These are phyloP conservation scores for Chrysodeixis includens DNA, from an alignment of 2,888 invertebrate genomes.

Conservation along the genomic window DNA sequence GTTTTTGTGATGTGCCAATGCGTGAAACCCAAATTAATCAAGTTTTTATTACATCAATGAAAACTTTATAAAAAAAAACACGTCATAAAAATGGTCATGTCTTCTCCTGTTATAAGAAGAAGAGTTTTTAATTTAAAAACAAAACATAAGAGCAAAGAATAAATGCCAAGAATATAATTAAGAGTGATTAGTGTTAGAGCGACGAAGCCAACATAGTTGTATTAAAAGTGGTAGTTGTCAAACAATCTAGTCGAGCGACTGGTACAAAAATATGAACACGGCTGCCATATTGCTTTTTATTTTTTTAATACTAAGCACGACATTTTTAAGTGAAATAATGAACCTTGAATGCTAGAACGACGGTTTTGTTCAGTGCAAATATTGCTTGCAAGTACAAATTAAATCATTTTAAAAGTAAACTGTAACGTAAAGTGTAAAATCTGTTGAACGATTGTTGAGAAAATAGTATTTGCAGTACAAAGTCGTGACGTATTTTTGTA, in stretches of 20 bases:
- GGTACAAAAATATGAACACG: slow-evolving; percentile 17
- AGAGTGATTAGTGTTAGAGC: slow-evolving; percentile 64
- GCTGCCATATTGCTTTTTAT: background rate
- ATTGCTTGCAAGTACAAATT: background rate
- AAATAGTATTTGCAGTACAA: slow-evolving; percentile 3
- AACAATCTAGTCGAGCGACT: slow-evolving; percentile 48
- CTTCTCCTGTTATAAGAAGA: slow-evolving; percentile 79
- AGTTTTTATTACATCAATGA: background rate
- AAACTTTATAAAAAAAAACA: background rate
- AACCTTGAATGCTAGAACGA: slow-evolving; percentile 15
- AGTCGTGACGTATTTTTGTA: slow-evolving; percentile 55
- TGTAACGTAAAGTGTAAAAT: background rate
- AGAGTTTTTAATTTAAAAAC: slow-evolving; percentile 59
- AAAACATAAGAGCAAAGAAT: slow-evolving; percentile 56
- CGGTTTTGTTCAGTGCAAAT: background rate
- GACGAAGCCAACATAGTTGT: slow-evolving; percentile 36
- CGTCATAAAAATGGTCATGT: slow-evolving; percentile 47
- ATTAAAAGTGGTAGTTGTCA: slow-evolving; percentile 37
- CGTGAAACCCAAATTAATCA: background rate
- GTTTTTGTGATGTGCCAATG: slow-evolving; percentile 31
- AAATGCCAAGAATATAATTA: slow-evolving; percentile 65
- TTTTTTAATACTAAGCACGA: background rate
- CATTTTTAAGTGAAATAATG: slow-evolving; percentile 15
- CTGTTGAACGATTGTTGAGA: slow-evolving; percentile 8
- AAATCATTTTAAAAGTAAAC: background rate